These are phyloP conservation scores for Euplagia quadripunctaria DNA, from an alignment of 2,888 invertebrate genomes.

Conservation along the genomic window DNA sequence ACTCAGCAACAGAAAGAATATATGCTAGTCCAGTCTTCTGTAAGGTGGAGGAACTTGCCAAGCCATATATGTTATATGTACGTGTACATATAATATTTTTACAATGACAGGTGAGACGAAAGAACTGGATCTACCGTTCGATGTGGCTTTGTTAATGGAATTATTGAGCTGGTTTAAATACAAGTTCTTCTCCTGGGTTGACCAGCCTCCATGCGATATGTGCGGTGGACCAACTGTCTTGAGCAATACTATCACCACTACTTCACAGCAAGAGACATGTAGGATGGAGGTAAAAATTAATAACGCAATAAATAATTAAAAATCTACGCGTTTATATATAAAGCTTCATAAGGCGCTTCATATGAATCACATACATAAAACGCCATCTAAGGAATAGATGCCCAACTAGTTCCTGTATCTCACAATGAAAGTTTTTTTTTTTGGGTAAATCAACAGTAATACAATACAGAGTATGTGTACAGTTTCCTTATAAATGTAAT, in stretches of 20 bases:
- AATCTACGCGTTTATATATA: neutral
- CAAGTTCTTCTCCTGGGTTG: constrained; percentile 97
- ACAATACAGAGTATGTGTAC: no score
- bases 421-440: neutral
- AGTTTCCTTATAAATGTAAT: no score
- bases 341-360: neutral
- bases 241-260: constrained; percentile 72
- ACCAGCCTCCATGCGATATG: constrained; percentile 90
- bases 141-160: constrained; percentile 92
- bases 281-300: constrained; percentile 87
- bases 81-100: neutral
- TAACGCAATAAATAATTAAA: neutral
- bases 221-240: constrained; percentile 88
- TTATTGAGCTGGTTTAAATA: constrained; percentile 97
- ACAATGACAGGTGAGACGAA: constrained; percentile 59
- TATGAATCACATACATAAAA: neutral
- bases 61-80: neutral
- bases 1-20: neutral
- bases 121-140: constrained; percentile 85
- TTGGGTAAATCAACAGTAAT: no score
- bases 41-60: neutral
- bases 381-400: neutral
- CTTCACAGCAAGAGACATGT: constrained; percentile 82
- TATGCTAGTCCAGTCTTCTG: neutral
- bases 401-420: neutral